These are phyloP conservation scores for Ophthalmotilapia sp. DNA, from an alignment of 2,113 vertebrate species.

Conservation along the genomic window DNA sequence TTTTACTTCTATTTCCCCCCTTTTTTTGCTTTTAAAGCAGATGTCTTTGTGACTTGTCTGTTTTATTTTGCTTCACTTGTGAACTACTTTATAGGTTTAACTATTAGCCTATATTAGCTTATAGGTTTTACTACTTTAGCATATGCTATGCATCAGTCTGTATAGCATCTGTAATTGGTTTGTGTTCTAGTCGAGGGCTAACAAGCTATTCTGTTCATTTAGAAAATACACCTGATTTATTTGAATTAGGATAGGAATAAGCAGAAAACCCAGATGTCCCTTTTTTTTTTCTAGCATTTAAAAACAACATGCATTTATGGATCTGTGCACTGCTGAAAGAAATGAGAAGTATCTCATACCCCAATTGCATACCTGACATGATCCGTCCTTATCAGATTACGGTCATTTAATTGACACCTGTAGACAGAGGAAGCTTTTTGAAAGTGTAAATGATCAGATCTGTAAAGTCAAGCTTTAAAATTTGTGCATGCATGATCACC, in stretches of 20 bases:
- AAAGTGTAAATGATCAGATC: neutral
- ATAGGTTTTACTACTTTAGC: neutral
- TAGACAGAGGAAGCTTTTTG: neutral
- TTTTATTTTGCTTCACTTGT: neutral
- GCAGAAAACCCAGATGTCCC: neutral
- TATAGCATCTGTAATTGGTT: neutral
- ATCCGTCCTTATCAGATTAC: neutral
- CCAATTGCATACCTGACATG: neutral
- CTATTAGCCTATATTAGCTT: neutral
- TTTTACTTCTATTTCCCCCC: neutral
- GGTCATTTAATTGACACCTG: neutral
- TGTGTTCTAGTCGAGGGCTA: neutral
- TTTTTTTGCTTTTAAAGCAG: neutral
- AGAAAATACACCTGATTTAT: neutral
- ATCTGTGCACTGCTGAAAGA: neutral
- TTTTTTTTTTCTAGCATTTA: neutral
- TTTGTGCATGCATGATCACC: neutral
- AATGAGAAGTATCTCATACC: neutral
- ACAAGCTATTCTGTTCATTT: neutral
- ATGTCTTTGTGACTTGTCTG: neutral
- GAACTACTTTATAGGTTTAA: neutral
- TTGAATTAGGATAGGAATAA: neutral
- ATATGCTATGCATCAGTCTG: neutral
- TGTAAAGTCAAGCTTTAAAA: neutral
- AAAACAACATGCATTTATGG: neutral